Percentiles rank a stretch among this genome's conserved stretches.
phyloP scores from a whole-genome alignment of 1,140 invertebrate genomes.

The Ctenoplectra terminalis region DNA sequence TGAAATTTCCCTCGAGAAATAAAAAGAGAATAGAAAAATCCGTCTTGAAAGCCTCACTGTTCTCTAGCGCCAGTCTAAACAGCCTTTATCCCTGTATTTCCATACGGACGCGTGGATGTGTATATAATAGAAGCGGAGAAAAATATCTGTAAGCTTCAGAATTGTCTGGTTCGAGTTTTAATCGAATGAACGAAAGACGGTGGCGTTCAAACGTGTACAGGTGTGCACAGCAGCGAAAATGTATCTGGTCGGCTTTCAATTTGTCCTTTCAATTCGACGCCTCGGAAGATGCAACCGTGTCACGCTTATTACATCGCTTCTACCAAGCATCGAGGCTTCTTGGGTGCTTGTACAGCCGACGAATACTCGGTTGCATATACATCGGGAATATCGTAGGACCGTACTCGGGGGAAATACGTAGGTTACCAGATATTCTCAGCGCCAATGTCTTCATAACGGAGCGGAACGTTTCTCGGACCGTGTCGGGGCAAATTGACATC shows the following conservation, averaged over 20 bases:
- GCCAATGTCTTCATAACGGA: conserved; percentile 23
- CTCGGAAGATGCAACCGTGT: background rate
- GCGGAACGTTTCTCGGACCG: conserved; percentile 4
- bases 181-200: background rate
- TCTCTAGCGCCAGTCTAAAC: background rate
- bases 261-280: conserved; percentile 26
- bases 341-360: too few relatives aligned
- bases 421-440: conserved; percentile 36
- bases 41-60: background rate
- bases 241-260: conserved; percentile 15
- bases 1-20: conserved; percentile 41
- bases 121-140: background rate
- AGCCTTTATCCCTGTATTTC: background rate
- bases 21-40: conserved; percentile 2
- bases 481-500: conserved; percentile 51
- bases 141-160: too few relatives aligned
- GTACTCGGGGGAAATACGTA: conserved; percentile 66
- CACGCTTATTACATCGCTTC: conserved; percentile 27
- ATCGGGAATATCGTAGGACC: background rate
- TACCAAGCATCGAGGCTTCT: background rate
- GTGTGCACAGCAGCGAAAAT: too few relatives aligned
- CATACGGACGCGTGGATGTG: background rate
- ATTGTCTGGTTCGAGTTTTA: background rate
- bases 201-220: background rate
- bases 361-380: background rate